Conservation (phyloP, 2,113 vertebrate species). For the Oreocharis arfaki region DNA sequence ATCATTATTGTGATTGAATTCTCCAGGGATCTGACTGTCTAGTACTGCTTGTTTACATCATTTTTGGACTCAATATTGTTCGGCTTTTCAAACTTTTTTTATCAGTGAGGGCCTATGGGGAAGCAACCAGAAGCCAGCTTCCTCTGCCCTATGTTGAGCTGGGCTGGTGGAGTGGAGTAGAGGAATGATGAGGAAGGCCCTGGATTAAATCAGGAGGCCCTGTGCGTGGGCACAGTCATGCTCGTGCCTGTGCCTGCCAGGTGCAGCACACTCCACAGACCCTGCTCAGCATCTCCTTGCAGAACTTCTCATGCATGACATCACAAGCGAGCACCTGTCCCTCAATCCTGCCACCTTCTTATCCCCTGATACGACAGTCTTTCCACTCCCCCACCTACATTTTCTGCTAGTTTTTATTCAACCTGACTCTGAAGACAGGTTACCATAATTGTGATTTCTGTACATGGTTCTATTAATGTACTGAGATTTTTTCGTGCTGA, state of each 20-base stretch:
- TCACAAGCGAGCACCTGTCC: neutral
- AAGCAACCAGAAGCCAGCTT: neutral
- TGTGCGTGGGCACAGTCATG: neutral
- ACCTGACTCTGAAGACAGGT: neutral
- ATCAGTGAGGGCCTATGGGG: neutral
- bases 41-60: neutral
- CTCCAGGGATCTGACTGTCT: neutral
- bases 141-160: neutral
- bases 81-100: neutral
- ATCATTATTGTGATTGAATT: neutral
- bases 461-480: neutral
- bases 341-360: neutral
- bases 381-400: neutral
- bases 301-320: rapidly evolving
- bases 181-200: neutral
- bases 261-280: neutral
- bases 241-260: neutral
- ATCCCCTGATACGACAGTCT: neutral
- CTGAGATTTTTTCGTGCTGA: neutral
- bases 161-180: neutral
- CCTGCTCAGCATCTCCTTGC: neutral
- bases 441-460: neutral
- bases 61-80: neutral
- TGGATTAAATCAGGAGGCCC: neutral
- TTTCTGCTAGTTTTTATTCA: neutral